Evolutionary conservation across 2,888 invertebrate genomes (phyloP).

Genomic region (Chouioia cunea): DNA sequence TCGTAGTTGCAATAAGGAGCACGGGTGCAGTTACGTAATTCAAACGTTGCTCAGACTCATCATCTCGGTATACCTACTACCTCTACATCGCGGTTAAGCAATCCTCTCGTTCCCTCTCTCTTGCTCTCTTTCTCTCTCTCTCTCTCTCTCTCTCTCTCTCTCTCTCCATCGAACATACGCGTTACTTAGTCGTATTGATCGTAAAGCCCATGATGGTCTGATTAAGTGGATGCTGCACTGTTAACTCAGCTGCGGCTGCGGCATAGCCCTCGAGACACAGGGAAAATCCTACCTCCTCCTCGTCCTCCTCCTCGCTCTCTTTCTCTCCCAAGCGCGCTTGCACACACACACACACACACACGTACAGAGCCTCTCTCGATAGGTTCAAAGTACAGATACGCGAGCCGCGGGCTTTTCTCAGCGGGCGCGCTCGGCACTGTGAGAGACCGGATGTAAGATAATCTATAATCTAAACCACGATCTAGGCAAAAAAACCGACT

Average conservation of each 20-base stretch:
- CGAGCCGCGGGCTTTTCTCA: slow-evolving; percentile 32
- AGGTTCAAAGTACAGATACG: slow-evolving; percentile 35
- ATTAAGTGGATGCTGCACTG: slow-evolving; percentile 43
- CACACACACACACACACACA: slow-evolving; percentile 2
- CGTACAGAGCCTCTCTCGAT: neutral
- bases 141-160: slow-evolving; percentile 9
- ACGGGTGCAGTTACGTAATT: slow-evolving; percentile 5
- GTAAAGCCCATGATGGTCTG: slow-evolving; percentile 41
- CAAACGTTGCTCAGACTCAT: neutral
- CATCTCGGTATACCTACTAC: neutral
- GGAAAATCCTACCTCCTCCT: slow-evolving; percentile 22
- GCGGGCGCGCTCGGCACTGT: slow-evolving; percentile 22
- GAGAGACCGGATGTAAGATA: slow-evolving; percentile 48
- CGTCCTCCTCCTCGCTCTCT: neutral
- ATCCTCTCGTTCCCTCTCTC: neutral
- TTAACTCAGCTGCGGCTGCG: slow-evolving; percentile 29
- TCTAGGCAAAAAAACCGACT: slow-evolving; percentile 38
- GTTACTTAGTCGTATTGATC: slow-evolving; percentile 32
- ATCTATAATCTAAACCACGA: slow-evolving; percentile 49
- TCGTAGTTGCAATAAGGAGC: neutral
- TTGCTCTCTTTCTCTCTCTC: no score
- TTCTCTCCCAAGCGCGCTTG: slow-evolving; percentile 1
- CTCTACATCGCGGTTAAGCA: neutral
- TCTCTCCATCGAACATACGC: slow-evolving; percentile 4
- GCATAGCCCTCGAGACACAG: slow-evolving; percentile 45